These are phyloP conservation scores for Orientallactaga sibirica DNA, from an alignment of 2,797 vertebrate species.

Conservation along the genomic window DNA sequence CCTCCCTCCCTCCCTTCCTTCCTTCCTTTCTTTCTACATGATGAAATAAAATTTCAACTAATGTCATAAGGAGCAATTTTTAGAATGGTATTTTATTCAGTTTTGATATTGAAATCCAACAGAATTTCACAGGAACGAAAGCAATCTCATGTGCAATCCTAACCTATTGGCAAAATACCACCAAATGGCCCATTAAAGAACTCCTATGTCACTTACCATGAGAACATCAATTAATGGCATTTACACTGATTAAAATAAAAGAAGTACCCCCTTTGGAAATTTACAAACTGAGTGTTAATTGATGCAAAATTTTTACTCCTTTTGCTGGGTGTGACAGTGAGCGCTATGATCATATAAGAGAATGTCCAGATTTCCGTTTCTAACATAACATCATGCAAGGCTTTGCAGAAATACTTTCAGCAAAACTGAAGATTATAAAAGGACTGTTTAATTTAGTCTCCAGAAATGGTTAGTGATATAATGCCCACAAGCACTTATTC, in stretches of 20 bases:
- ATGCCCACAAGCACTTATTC: background rate
- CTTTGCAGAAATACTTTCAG: background rate
- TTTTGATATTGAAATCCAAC: conserved; percentile 15
- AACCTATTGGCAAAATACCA: background rate
- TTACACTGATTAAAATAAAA: conserved; percentile 46
- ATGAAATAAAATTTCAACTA: conserved; percentile 46
- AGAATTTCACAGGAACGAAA: conserved; percentile 46
- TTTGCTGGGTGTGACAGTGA: background rate
- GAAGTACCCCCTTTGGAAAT: background rate
- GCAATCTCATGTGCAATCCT: background rate
- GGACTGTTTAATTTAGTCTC: background rate
- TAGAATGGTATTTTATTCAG: conserved; percentile 44
- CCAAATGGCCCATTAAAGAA: conserved; percentile 8
- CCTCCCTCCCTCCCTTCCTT: too few species aligned
- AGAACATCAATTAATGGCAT: background rate
- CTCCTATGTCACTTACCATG: conserved; percentile 9
- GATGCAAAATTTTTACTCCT: background rate
- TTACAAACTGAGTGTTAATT: conserved; percentile 13
- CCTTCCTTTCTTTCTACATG: background rate
- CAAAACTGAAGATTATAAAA: conserved; percentile 46
- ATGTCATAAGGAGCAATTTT: conserved; percentile 42
- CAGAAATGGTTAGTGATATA: conserved; percentile 11
- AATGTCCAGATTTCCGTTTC: background rate
- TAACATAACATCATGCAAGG: background rate
- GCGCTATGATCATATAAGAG: background rate